These are phyloP conservation scores for Ispidina picta DNA, from an alignment of 2,797 vertebrate genomes.

Conservation along the genomic window DNA sequence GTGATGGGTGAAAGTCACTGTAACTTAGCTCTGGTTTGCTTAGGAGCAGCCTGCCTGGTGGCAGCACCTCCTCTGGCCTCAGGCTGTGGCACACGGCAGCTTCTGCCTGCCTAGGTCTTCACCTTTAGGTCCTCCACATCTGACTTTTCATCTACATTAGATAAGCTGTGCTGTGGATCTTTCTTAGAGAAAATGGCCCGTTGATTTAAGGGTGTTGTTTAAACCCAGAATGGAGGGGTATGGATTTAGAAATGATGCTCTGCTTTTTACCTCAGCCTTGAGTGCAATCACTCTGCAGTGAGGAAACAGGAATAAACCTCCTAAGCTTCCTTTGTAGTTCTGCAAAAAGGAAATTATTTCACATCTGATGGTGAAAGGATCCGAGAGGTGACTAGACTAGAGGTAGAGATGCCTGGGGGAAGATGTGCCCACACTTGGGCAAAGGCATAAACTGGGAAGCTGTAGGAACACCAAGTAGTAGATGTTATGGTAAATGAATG, in stretches of 20 bases:
- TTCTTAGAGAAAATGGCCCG: neutral
- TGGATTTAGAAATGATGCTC: neutral
- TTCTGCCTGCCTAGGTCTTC: neutral
- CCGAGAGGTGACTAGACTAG: neutral
- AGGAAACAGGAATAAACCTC: conserved; percentile 14
- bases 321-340: neutral
- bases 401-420: neutral
- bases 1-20: neutral
- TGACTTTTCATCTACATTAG: neutral
- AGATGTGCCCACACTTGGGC: neutral
- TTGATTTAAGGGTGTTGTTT: neutral
- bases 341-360: neutral
- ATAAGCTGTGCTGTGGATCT: neutral
- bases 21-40: neutral
- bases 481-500: neutral
- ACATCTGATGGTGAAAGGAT: neutral
- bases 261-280: neutral
- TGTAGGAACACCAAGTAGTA: neutral
- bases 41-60: neutral
- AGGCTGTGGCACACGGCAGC: neutral
- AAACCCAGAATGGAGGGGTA: neutral
- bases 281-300: neutral
- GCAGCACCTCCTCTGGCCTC: neutral
- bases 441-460: rapidly evolving
- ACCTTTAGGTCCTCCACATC: neutral